phyloP scores from a whole-genome alignment of 2,797 vertebrate genomes.

The Anabacerthia variegaticeps region DNA sequence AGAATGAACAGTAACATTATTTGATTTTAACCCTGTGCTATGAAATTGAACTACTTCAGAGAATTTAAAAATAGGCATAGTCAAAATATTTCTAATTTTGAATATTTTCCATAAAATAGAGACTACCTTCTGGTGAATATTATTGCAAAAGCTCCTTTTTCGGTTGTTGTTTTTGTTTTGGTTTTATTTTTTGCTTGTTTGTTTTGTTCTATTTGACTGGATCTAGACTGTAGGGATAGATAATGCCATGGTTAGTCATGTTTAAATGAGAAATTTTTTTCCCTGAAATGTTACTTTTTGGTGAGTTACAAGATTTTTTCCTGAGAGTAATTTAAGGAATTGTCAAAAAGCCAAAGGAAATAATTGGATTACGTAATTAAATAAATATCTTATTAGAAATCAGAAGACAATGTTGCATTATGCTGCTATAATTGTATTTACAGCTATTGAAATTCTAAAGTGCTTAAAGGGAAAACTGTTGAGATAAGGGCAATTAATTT shows the following conservation, averaged over 20 bases:
- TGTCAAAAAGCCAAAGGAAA: not conserved
- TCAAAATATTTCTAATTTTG: not conserved
- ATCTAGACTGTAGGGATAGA: not conserved
- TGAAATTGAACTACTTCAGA: not conserved
- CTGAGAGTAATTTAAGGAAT: not conserved
- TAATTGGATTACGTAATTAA: not conserved
- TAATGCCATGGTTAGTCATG: not conserved
- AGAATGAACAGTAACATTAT: not conserved
- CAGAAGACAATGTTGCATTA: not conserved
- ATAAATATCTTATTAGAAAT: not conserved
- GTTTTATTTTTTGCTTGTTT: not conserved
- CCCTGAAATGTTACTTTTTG: not conserved
- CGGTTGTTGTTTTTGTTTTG: not conserved
- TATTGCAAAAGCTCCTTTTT: not conserved
- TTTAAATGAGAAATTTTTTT: not conserved
- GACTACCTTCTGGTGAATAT: not conserved
- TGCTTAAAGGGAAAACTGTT: not conserved
- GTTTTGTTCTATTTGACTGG: not conserved
- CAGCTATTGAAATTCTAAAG: not conserved
- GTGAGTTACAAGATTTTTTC: not conserved
- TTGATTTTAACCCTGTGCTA: not conserved
- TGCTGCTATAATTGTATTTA: not conserved
- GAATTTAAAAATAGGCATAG: not conserved
- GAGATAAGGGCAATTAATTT: not conserved
- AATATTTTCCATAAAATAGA: not conserved